Percentiles rank a stretch among this genome's conserved stretches.
These are phyloP conservation scores for Stratiolaelaps scimitus DNA, from an alignment of 1,140 invertebrate genomes.

Conservation along the genomic window DNA sequence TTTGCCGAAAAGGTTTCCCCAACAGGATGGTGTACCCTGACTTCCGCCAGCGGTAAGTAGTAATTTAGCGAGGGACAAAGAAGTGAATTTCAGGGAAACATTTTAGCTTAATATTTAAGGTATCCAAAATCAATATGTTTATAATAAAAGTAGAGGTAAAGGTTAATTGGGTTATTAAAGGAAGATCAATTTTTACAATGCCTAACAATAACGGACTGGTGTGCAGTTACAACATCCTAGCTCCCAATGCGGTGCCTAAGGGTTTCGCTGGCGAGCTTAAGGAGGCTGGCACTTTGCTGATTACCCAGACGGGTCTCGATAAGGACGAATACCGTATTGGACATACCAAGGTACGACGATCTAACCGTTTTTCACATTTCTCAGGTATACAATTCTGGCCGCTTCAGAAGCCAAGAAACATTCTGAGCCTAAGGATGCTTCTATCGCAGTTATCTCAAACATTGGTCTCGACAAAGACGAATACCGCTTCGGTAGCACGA, in stretches of 20 bases:
- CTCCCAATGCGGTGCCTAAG: slow-evolving; percentile 64
- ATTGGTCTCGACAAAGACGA: slow-evolving; percentile 68
- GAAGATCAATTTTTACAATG: background rate
- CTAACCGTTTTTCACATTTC: slow-evolving; percentile 20
- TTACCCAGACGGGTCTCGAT: slow-evolving; percentile 65
- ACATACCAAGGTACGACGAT: slow-evolving; percentile 80
- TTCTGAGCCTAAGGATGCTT: slow-evolving; percentile 65
- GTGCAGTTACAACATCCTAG: slow-evolving; percentile 71
- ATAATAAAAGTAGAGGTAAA: too few relatives aligned
- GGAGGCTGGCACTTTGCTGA: slow-evolving; percentile 63
- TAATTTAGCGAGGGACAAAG: background rate
- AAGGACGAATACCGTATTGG: slow-evolving; percentile 79
- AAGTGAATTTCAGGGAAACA: too few relatives aligned
- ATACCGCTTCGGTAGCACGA: slow-evolving; percentile 89
- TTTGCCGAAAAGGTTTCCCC: slow-evolving; percentile 99
- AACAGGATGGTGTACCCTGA: slow-evolving; percentile 99
- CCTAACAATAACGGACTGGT: background rate
- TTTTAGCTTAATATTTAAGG: slow-evolving; percentile 29
- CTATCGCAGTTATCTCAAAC: slow-evolving; percentile 61
- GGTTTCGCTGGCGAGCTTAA: slow-evolving; percentile 64
- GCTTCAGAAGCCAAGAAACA: slow-evolving; percentile 58
- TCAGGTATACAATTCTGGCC: slow-evolving; percentile 78
- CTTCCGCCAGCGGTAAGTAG: slow-evolving; percentile 89
- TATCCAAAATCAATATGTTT: too few relatives aligned
- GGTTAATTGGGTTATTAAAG: too few relatives aligned